Conservation (phyloP, 2,797 vertebrate genomes). For the Rhinogobio ventralis region DNA sequence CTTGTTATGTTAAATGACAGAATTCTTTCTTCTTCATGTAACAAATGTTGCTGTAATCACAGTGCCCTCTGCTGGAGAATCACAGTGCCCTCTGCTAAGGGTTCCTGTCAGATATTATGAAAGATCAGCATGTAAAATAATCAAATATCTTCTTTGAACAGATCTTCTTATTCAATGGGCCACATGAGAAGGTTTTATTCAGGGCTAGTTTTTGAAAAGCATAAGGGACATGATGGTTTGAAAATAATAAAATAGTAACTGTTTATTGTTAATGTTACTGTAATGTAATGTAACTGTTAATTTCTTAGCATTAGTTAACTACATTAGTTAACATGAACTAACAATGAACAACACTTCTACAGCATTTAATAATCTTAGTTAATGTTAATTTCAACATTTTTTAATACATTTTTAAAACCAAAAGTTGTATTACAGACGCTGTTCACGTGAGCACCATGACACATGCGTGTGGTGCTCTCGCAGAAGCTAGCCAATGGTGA, state of each 20-base stretch:
- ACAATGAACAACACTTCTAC: neutral
- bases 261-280: no score
- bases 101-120: neutral
- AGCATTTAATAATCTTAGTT: neutral
- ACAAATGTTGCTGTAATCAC: slow-evolving; percentile 15
- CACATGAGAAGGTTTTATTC: neutral
- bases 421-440: neutral
- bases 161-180: neutral
- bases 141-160: neutral
- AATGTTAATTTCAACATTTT: neutral
- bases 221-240: neutral
- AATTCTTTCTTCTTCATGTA: no score
- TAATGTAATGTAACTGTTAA: no score
- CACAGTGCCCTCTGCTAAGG: no score
- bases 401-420: neutral
- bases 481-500: no score
- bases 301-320: neutral
- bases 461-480: no score
- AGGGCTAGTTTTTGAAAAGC: neutral
- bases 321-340: neutral
- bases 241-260: neutral
- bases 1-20: neutral
- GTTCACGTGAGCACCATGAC: no score
- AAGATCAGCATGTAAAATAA: neutral
- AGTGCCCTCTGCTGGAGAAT: slow-evolving; percentile 43